These are phyloP conservation scores for Toxotes jaculatrix DNA, from an alignment of 2,113 vertebrate species.

Conservation along the genomic window DNA sequence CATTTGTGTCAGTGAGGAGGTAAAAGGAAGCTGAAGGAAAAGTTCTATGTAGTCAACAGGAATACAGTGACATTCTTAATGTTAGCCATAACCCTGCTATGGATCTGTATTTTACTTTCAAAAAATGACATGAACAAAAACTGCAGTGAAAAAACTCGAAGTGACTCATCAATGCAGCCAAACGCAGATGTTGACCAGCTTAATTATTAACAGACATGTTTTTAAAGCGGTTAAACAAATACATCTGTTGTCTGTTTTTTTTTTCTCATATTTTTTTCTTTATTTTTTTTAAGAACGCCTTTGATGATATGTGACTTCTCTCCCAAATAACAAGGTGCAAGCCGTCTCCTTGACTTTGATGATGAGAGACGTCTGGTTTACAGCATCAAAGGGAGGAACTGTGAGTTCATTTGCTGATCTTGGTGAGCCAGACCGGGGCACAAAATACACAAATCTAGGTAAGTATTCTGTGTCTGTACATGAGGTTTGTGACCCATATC, in stretches of 20 bases:
- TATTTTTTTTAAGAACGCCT: constrained; percentile 10
- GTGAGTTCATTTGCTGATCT: constrained; percentile 36
- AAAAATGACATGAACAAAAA: too few species aligned
- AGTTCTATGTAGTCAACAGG: too few species aligned
- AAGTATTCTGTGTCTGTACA: not conserved
- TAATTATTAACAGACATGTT: constrained; percentile 21
- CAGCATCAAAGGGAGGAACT: constrained; percentile 51
- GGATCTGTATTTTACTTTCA: too few species aligned
- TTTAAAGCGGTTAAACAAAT: constrained; percentile 45
- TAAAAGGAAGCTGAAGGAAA: not conserved
- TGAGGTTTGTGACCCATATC: not conserved
- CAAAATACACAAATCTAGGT: not conserved
- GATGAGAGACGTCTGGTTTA: constrained; percentile 15
- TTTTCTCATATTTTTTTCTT: not conserved
- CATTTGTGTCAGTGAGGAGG: not conserved
- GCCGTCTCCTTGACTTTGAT: constrained; percentile 24
- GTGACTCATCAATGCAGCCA: not conserved
- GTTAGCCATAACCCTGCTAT: too few species aligned
- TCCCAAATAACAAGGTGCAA: constrained; percentile 15
- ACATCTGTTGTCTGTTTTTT: constrained; percentile 17
- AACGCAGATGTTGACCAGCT: constrained; percentile 10
- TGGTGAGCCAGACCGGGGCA: not conserved
- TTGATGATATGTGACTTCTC: constrained; percentile 49
- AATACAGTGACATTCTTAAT: too few species aligned
- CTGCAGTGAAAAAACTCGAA: not conserved